Percentiles rank a stretch among this genome's conserved stretches.
Evolutionary conservation across 2,888 invertebrate genomes (phyloP).

Genomic region (Drosophila mayaguana): DNA sequence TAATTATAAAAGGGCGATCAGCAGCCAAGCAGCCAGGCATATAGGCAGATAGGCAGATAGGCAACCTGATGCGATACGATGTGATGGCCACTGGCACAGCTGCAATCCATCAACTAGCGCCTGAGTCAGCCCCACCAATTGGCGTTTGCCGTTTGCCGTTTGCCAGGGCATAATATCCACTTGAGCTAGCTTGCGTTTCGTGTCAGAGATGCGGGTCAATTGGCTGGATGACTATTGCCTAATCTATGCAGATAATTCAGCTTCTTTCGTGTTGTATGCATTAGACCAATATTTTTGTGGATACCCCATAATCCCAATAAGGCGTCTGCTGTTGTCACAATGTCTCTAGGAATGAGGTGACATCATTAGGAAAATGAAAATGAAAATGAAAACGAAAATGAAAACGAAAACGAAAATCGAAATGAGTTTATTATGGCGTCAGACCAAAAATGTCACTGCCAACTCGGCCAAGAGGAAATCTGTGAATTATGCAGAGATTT

Average conservation of each 20-base stretch:
- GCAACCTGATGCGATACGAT: slow-evolving; percentile 41
- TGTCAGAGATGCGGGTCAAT: slow-evolving; percentile 54
- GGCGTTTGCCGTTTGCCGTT: slow-evolving; percentile 23
- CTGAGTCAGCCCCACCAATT: slow-evolving; percentile 33
- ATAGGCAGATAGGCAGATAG: neutral
- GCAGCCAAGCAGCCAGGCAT: neutral
- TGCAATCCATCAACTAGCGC: slow-evolving; percentile 72
- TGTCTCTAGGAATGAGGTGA: slow-evolving; percentile 50
- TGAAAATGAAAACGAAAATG: slow-evolving; percentile 57
- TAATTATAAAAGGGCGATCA: slow-evolving; percentile 67
- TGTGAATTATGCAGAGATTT: slow-evolving; percentile 12
- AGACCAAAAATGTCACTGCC: slow-evolving; percentile 36
- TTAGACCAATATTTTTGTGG: slow-evolving; percentile 18
- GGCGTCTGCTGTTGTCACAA: slow-evolving; percentile 28
- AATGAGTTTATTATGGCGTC: slow-evolving; percentile 55
- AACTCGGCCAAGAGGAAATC: slow-evolving; percentile 29
- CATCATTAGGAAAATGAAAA: slow-evolving; percentile 61
- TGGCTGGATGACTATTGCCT: slow-evolving; percentile 42
- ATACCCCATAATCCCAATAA: slow-evolving; percentile 61
- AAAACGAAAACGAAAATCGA: slow-evolving; percentile 57
- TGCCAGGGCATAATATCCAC: slow-evolving; percentile 46
- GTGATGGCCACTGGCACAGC: slow-evolving; percentile 48
- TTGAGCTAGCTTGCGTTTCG: slow-evolving; percentile 60
- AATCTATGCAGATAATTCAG: slow-evolving; percentile 27
- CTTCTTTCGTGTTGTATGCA: slow-evolving; percentile 10